These are phyloP conservation scores for Planiliza haematocheilus DNA, from an alignment of 2,113 vertebrate species.

Conservation along the genomic window DNA sequence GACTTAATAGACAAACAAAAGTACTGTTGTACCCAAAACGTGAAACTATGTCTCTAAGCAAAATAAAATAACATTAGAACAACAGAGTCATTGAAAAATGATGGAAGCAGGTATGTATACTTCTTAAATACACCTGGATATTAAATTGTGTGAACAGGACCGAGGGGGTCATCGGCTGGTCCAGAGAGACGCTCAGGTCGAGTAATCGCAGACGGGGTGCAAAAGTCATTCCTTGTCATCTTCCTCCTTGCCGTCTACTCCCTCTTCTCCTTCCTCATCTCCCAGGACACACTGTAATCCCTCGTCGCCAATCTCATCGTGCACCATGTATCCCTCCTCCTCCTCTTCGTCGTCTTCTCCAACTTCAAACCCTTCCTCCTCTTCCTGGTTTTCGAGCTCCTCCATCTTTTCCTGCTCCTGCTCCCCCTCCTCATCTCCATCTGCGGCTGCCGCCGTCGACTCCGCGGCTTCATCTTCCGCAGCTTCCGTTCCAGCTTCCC, in stretches of 20 bases:
- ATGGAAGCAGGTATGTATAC: conserved; percentile 6
- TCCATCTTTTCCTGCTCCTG: conserved; percentile 49
- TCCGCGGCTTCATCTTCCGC: too few relatives aligned
- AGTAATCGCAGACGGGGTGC: conserved; percentile 6
- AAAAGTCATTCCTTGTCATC: conserved; percentile 53
- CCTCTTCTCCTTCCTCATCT: conserved; percentile 39
- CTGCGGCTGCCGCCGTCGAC: background rate
- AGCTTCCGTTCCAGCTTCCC: background rate
- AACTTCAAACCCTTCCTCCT: conserved; percentile 59
- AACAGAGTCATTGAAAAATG: conserved; percentile 17
- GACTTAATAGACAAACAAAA: background rate
- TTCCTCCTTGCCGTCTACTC: conserved; percentile 24
- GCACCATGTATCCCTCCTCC: conserved; percentile 62
- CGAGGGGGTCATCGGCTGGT: conserved; percentile 27
- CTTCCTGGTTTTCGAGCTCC: conserved; percentile 41
- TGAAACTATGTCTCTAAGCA: conserved; percentile 18
- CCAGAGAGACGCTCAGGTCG: conserved; percentile 35
- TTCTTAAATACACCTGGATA: background rate
- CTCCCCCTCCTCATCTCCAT: background rate
- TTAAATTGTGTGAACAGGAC: background rate
- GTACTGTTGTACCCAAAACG: conserved; percentile 12
- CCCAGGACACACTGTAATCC: conserved; percentile 25
- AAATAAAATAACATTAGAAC: conserved; percentile 6
- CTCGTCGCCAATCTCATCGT: conserved; percentile 65
- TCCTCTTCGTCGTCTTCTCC: conserved; percentile 56